Evolutionary conservation across 2,888 invertebrate genomes (phyloP).

Genomic region (Leuctra nigra): DNA sequence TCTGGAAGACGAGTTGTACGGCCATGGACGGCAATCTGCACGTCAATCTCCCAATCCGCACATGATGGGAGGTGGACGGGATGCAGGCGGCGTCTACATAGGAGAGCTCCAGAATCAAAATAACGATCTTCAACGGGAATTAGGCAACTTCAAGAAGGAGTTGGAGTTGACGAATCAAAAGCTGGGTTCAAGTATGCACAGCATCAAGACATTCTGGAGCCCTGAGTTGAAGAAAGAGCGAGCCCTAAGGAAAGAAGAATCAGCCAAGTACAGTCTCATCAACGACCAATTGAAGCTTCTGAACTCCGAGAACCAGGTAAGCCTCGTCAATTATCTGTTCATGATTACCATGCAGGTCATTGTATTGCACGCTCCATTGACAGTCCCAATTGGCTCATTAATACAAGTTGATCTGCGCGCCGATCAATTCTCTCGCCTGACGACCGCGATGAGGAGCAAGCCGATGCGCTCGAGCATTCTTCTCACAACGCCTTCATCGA

Average conservation of each 20-base stretch:
- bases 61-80: slow-evolving; percentile 30
- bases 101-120: slow-evolving; percentile 91
- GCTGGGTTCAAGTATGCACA: slow-evolving; percentile 97
- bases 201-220: slow-evolving; percentile 99
- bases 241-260: slow-evolving; percentile 93
- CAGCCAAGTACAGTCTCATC: slow-evolving; percentile 92
- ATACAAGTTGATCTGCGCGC: too few relatives aligned
- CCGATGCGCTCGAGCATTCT: too few relatives aligned
- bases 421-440: too few relatives aligned
- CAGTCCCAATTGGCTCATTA: too few relatives aligned
- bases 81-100: slow-evolving; percentile 59
- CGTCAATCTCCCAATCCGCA: slow-evolving; percentile 64
- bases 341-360: too few relatives aligned
- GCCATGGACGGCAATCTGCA: slow-evolving; percentile 48
- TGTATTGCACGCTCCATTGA: too few relatives aligned
- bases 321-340: slow-evolving; percentile 20
- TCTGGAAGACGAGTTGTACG: slow-evolving; percentile 63
- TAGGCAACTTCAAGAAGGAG: slow-evolving; percentile 86
- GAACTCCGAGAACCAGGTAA: slow-evolving; percentile 94
- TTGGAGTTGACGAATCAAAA: slow-evolving; percentile 95
- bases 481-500: too few relatives aligned
- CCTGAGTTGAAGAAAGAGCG: slow-evolving; percentile 98
- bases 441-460: too few relatives aligned
- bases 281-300: slow-evolving; percentile 94
- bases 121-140: slow-evolving; percentile 88